phyloP scores from a whole-genome alignment of 2,888 invertebrate species.

The Eupithecia subfuscata region DNA sequence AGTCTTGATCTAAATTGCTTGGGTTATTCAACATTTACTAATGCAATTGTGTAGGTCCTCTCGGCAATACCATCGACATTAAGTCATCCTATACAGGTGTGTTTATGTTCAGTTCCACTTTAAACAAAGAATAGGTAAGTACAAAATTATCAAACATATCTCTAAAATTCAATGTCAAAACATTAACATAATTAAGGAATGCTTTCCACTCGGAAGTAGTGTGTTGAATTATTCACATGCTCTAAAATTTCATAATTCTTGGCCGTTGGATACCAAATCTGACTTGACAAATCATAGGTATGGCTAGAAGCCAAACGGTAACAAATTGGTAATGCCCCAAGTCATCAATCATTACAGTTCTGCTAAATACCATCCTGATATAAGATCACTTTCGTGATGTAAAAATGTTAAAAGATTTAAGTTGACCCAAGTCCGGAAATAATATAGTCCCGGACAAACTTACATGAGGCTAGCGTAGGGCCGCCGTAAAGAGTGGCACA shows the following conservation, averaged over 20 bases:
- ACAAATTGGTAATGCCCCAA: slow-evolving; percentile 16
- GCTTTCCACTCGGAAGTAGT: neutral
- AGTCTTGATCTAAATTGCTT: neutral
- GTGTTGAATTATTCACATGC: neutral
- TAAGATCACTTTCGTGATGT: neutral
- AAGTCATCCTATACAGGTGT: neutral
- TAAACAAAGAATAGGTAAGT: neutral
- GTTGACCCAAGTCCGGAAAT: neutral
- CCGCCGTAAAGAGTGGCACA: neutral
- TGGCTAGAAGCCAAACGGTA: neutral
- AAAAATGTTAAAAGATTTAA: neutral
- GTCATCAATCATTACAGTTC: slow-evolving; percentile 8
- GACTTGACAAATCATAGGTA: neutral
- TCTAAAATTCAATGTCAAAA: neutral
- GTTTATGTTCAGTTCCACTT: neutral
- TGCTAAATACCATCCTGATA: neutral
- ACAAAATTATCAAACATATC: neutral
- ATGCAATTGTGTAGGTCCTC: neutral
- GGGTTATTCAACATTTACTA: neutral
- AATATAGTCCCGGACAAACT: too few species aligned
- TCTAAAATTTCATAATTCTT: neutral
- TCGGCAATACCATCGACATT: neutral
- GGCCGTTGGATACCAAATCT: neutral
- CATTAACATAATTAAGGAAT: neutral
- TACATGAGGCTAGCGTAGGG: neutral